phyloP scores from a whole-genome alignment of 2,113 vertebrate species.

The Cacatua alba region DNA sequence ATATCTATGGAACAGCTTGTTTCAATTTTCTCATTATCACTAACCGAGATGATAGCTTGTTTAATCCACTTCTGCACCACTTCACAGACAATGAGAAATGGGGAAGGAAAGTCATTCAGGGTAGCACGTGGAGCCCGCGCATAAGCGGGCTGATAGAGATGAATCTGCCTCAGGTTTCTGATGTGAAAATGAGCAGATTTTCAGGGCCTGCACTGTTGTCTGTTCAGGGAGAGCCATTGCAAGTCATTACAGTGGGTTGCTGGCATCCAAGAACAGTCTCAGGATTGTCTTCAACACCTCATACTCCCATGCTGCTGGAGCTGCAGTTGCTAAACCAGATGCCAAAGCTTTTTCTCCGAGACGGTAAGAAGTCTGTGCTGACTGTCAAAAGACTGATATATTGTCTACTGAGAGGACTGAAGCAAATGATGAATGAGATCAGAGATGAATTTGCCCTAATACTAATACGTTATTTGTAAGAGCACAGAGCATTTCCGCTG shows the following conservation, averaged over 20 bases:
- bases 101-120: background rate
- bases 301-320: background rate
- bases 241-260: background rate
- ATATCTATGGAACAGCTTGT: slow-evolving; percentile 54
- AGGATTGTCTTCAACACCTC: background rate
- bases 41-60: slow-evolving; percentile 5
- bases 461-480: slow-evolving; percentile 42
- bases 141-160: background rate
- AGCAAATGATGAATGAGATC: slow-evolving; percentile 53
- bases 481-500: slow-evolving; percentile 42
- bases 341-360: background rate
- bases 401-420: background rate
- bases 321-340: background rate
- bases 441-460: slow-evolving; percentile 53
- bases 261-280: background rate
- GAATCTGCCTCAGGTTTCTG: background rate
- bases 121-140: background rate
- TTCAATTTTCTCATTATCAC: slow-evolving; percentile 64
- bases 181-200: background rate
- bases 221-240: background rate
- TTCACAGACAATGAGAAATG: slow-evolving; percentile 37
- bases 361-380: background rate
- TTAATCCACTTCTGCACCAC: slow-evolving; percentile 47
- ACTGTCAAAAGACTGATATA: background rate
- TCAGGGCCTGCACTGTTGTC: background rate